Evolutionary conservation across 2,113 vertebrate genomes (phyloP), one percentile per base, ranked within the genome.

Genomic region (Mustela nigripes): DNA sequence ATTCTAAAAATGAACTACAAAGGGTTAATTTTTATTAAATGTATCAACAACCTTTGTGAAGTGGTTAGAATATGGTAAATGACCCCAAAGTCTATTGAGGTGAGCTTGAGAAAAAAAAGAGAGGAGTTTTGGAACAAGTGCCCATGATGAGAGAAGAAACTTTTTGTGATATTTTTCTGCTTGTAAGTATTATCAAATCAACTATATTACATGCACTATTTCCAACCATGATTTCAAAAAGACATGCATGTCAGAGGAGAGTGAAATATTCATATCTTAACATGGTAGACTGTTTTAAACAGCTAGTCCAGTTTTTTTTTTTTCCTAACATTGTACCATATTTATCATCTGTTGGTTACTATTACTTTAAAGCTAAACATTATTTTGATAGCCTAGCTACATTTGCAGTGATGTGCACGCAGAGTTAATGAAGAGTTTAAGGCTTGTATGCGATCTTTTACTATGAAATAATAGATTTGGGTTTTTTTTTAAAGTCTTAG

Each of bases 181-280:
- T 99, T 99, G 99, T 99, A 99, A 99, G 99, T 99, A 99, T 99
- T 99, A 98, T 99, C 98, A 98, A 98, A 99, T 99, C 99, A 99
- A 99, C 99, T 99, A 98, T 99, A 97, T 78, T 99, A 99, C 98
- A 98, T 99, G 99, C 98, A 71, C 98, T 99, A 98, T 99, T 99
- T 98, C 98, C 99, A 99, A 99, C 99, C 99, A 98, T 99, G 98
- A 99, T 99, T 99, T 99, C 98, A 98, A 97, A 99, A 97, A 99
- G 99, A 99, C 99, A 96, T 99, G 99, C 99, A 99, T 99, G 99
- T 99, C 98, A 98, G 98, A 99, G 98, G 97, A 98, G 98, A 98
- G 97, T 98, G 91, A 98, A 98, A 98, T 99, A 98, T 98, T 98
- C 98, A 95, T 98, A 97, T 92, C 98, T 99, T 98, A 99, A 98